Conservation (phyloP, 1,140 invertebrate species). For the Aphaenogaster floridana region DNA sequence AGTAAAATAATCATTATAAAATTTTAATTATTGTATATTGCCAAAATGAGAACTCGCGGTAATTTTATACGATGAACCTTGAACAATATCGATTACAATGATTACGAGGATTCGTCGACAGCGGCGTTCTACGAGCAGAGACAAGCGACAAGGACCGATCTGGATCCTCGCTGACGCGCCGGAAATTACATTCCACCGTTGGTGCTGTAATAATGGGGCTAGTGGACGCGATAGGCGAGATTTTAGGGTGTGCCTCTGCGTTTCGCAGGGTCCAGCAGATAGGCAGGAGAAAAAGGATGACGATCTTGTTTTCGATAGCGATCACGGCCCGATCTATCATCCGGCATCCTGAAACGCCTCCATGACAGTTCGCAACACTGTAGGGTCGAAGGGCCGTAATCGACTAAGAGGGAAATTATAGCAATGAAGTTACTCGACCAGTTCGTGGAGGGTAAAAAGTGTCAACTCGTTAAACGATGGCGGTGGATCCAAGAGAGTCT, state of each 20-base stretch:
- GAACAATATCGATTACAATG: slow-evolving; percentile 53
- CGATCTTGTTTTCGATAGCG: slow-evolving; percentile 72
- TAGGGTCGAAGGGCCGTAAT: slow-evolving; percentile 40
- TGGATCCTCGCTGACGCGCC: slow-evolving; percentile 75
- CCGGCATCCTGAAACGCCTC: slow-evolving; percentile 43
- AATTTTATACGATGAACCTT: slow-evolving; percentile 32
- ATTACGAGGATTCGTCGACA: slow-evolving; percentile 53
- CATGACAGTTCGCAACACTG: slow-evolving; percentile 50
- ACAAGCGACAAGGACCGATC: slow-evolving; percentile 80
- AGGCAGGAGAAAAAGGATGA: slow-evolving; percentile 62
- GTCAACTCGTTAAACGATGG: slow-evolving; percentile 37
- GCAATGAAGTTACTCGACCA: slow-evolving; percentile 53
- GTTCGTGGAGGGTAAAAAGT: slow-evolving; percentile 17
- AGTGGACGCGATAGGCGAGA: slow-evolving; percentile 70
- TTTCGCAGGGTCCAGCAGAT: slow-evolving; percentile 52
- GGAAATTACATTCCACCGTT: slow-evolving; percentile 86
- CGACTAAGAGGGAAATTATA: slow-evolving; percentile 48
- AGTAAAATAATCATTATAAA: not conserved
- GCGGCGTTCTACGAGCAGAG: slow-evolving; percentile 52
- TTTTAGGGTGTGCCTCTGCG: slow-evolving; percentile 55
- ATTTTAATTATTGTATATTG: not conserved
- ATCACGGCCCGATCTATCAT: slow-evolving; percentile 71
- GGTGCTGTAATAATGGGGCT: slow-evolving; percentile 82
- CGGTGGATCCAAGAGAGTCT: slow-evolving; percentile 9
- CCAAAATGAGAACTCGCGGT: not conserved